Evolutionary conservation across 2,113 vertebrate species (phyloP), one percentile per base, ranked within the genome.

Genomic region (Sakesphorus luctuosus): DNA sequence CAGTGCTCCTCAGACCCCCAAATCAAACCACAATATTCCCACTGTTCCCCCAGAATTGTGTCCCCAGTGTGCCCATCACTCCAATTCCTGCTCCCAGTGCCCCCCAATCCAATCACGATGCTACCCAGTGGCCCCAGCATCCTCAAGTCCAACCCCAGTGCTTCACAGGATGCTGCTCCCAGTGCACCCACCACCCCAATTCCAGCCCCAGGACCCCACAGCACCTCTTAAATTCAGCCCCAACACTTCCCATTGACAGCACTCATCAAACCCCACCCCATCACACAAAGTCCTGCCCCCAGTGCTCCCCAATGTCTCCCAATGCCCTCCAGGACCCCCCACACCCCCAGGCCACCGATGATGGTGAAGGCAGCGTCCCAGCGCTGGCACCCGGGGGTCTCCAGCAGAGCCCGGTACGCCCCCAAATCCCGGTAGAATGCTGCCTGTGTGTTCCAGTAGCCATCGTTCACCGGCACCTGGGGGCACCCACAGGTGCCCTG

Each of bases 381-480:
- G 38, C 52, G 86, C 71, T 85, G 46, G 75, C 86, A 92, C 2
- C 89, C 94, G 0, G 95, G 94, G 14, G 26, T 95, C 89, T 96
- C 92, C 66, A 96, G 56, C 92, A 96, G 89, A 0, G 52, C 92
- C 71, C 62, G 71, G 79, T 95, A 96, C 3, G 94, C 92, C 0
- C 89, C 87, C 79, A 82, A 5, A 2, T 96, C 95, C 50, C 31
- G 23, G 79, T 95, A 96, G 40, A 95, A 96, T 0, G 52, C 86
- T 0, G 78, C 55, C 1, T 84, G 56, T 0, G 12, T 81, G 86
- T 71, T 96, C 82, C 74, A 44, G 79, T 96, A 96, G 55, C 74
- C 53, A 0, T 96, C 71, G 0, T 85, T 83, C n/a, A 5, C 61
- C 0, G 87, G 89, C 20, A 82, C 16, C 95, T 95, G 59, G 14